Evolutionary conservation across 2,797 vertebrate genomes (phyloP), one percentile per base, ranked within the genome.

Genomic region (Chaenodraco wilsoni): DNA sequence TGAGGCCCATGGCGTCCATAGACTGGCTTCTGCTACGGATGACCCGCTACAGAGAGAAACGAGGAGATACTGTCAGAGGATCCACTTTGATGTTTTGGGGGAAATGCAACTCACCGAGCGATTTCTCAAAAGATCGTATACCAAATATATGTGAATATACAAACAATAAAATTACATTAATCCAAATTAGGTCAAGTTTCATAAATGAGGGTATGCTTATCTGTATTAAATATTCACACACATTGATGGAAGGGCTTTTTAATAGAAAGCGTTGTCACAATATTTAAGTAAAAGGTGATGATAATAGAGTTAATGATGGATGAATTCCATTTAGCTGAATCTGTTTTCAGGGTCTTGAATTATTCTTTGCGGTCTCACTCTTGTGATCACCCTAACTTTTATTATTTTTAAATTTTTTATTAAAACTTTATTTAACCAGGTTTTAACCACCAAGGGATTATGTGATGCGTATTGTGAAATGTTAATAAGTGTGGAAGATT

Each of bases 1-100:
- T 96, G 72, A 96, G 95, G 66, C 95, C 96, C 96, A 95, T 94
- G 92, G 96, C 94, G 3, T 96, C 96, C 96, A 96, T 96, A 77
- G 97, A 97, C 82, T 97, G 96, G 94, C 97, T 96, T 91, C 97
- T 96, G 90, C 95, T 97, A 91, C 97, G 95, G 92, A 96, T 97
- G 88, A 97, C 96, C 78, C 96, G 92, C 96, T 97, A 92, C 90
- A 92, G 91, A 92, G 87, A 93, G 85, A 94, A 74, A 93, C 72
- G 89, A 93, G 93, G 93, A 95, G 77, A 95, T 76, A 86, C 77
- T 9, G 84, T 94, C 91, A 95, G 80, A 73, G 86, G 82, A 77
- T 66, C 82, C 78, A 70, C 82, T 51, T 64, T 19, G 43, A 59
- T 56, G 4, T 31, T 14, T 19, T 21, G 77, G 78, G 27, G 80